Base-by-base conservation (phyloP, 1,140 invertebrate genomes). In the Drosophila truncata region DNA sequence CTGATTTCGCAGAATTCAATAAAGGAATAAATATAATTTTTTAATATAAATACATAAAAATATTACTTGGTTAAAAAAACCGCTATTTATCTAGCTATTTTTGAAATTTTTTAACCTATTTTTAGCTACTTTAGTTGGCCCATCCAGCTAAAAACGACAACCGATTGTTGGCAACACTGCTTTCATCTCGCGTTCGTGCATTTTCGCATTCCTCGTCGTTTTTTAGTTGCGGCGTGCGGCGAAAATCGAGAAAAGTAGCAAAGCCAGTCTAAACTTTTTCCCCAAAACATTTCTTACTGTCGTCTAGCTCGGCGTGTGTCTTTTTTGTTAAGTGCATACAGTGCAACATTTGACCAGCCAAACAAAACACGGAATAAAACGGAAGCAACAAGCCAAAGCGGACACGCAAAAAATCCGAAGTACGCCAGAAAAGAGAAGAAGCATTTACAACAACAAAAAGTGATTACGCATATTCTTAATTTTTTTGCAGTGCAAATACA, bases 391-490 rank as follows among this genome's bases (percentile, higher is more conserved):
- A 62, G 7, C 46, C 61, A 46, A 75, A 65, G 72, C 73, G 73
- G 37, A 65, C 42, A 42, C 55, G 74, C 72, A 74, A 58, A 75
- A 44, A 71, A 74, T 41, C 55, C 52, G 50, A 70, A 72, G 69
- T 71, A 72, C 69, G 69, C 50, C 44, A 50, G 46, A 29, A 59
- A 41, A 54, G 42, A 76, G 46, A 64, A 65, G 49, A 55, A 72
- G 49, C 39, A 59, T 47, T 49, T 55, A 74, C 59, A 67, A 52
- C 35, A 67, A 50, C 73, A 58, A 54, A 65, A 71, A 86, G 82
- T 87, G 83, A 86, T 87, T 83, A 83, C 82, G 70, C 81, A 76
- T 79, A 78, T 82, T 60, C 31, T 25, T 54, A 31, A 46, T 60
- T 60, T 33, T 27, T 71, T 75, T 69, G 31, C 54, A 52, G 37